These are phyloP conservation scores for Agrotis exclamationis DNA, from an alignment of 2,888 invertebrate species.

Conservation along the genomic window DNA sequence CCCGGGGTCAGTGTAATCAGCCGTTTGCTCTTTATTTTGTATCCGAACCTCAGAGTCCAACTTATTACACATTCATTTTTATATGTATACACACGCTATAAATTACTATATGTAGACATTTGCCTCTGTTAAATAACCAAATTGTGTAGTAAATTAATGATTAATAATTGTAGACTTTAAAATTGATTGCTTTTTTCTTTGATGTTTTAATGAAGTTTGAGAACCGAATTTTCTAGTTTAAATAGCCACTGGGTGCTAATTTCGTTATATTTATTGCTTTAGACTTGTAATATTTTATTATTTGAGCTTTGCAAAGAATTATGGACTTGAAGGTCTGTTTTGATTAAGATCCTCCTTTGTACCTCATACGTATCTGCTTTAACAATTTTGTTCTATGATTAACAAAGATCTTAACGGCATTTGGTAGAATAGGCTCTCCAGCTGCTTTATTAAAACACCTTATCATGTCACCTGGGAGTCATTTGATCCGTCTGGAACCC, in stretches of 20 bases:
- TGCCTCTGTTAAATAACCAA: conserved; percentile 62
- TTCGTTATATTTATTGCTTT: conserved; percentile 43
- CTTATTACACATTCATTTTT: conserved; percentile 72
- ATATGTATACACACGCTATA: conserved; percentile 58
- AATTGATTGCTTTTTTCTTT: conserved; percentile 62
- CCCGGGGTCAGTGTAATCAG: conserved; percentile 88
- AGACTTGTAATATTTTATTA: conserved; percentile 31
- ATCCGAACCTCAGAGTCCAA: conserved; percentile 68
- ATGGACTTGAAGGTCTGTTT: neutral
- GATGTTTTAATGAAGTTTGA: conserved; percentile 64
- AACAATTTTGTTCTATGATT: neutral
- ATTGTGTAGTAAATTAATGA: conserved; percentile 64
- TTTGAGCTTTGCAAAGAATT: neutral
- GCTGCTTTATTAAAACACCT: neutral
- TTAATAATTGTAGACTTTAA: conserved; percentile 61
- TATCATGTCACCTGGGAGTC: neutral
- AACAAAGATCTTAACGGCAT: neutral
- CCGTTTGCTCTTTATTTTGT: conserved; percentile 79
- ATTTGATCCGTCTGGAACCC: neutral
- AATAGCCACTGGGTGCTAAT: conserved; percentile 53
- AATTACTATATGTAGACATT: conserved; percentile 63
- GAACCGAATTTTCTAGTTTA: conserved; percentile 46
- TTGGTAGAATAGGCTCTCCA: neutral
- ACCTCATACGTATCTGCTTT: neutral
- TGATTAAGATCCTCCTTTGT: neutral